A percentile compares a stretch with the other conserved stretches of the same genome.
Conservation (phyloP, 2,888 invertebrate species). For the Nephrotoma appendiculata region DNA sequence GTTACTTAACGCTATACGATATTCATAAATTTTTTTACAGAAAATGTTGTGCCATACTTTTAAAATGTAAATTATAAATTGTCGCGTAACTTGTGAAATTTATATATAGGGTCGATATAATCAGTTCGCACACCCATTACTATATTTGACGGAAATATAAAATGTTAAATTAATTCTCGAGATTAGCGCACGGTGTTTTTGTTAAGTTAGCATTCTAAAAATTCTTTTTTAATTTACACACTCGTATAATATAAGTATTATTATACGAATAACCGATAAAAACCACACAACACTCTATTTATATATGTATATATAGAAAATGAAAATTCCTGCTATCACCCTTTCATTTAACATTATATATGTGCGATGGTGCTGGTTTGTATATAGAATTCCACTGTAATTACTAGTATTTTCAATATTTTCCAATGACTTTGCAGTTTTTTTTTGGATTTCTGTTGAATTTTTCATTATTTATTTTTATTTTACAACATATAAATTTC, state of each 20-base stretch:
- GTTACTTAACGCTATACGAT: no score
- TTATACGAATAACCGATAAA: neutral
- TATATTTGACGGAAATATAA: neutral
- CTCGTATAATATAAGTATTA: neutral
- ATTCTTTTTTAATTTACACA: neutral
- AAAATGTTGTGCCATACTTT: no score
- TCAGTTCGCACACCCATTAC: neutral
- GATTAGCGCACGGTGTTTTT: neutral
- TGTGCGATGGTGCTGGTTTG: neutral
- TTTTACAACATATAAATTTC: neutral
- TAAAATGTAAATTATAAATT: neutral
- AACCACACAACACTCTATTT: neutral
- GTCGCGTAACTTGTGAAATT: neutral
- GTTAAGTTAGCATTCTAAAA: neutral
- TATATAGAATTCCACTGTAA: neutral
- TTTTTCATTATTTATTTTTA: neutral
- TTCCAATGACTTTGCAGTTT: neutral
- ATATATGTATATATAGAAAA: neutral
- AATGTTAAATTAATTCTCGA: neutral
- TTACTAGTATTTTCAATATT: neutral
- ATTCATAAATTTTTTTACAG: no score
- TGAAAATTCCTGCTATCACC: neutral
- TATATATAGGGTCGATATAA: neutral
- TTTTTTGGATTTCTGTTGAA: neutral
- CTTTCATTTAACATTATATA: neutral